Evolutionary conservation across 2,888 invertebrate species (phyloP), one percentile per base, ranked within the genome.

Genomic region (Alviniconcha strummeri): DNA sequence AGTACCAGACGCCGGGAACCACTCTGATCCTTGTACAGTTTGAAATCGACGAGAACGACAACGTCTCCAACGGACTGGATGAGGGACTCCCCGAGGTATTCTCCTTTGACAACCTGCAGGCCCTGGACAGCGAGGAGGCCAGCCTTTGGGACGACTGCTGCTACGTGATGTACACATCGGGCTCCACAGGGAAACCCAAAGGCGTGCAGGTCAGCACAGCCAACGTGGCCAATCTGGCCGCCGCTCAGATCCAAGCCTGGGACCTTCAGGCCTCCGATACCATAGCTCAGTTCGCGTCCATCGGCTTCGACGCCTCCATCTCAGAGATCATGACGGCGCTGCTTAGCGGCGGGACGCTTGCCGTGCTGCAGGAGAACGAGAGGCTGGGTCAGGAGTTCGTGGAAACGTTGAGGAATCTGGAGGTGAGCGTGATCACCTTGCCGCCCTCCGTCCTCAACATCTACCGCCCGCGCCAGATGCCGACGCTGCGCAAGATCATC

Each of bases 221-320:
- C 55, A 96, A 96, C 0, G 95, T 90, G 15, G 78, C 89, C 52
- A 92, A 98, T 93, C 96, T 98, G 0, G 95, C 98, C 36, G 95
- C 96, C 92, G 98, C 98, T 97, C 98, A 98, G 93, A 98, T 97
- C 96, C 95, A 95, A 19, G 95, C 95, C 0, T 96, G 98, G 91
- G 97, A 98, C 0, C 98, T 96, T 93, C 94, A 95, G 0, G 95
- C 95, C 0, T 97, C 97, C 91, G 95, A 95, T 11, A 95, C 95
- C 5, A 96, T 97, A 89, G 96, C 97, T 0, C 98, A 98, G 94
- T 98, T 98, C 94, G 98, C 98, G 0, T 97, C 98, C 0, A 94
- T 98, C 36, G 98, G 98, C 0, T 98, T 98, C 92, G 97, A 98
- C 5, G 98, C 98, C 93, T 97, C 97, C 0, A 96, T 97, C 11